Evolutionary conservation across 2,888 invertebrate genomes (phyloP).

Genomic region (Rhyacophila evoluta): DNA sequence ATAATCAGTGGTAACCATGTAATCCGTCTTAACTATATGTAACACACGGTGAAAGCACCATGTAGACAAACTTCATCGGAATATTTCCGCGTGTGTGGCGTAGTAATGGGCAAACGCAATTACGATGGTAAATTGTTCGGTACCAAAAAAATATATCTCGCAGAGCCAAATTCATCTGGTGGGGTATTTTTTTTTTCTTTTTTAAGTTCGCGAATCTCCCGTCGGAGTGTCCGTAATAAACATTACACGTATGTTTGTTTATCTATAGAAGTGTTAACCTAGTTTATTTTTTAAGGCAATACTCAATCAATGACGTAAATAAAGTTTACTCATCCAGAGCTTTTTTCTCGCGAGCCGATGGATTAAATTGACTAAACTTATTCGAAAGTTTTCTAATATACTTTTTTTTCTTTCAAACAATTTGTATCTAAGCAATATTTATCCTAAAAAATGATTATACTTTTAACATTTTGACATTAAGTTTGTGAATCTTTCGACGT

Average conservation of each 20-base stretch:
- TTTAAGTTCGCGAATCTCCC: background rate
- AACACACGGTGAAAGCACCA: no score
- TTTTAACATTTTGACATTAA: no score
- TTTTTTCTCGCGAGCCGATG: background rate
- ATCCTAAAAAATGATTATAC: no score
- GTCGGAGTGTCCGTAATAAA: background rate
- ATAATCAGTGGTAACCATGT: no score
- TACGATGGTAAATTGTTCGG: constrained; percentile 31
- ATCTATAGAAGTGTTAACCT: background rate
- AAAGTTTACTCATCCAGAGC: background rate
- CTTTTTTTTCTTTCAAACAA: no score
- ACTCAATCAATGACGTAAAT: background rate
- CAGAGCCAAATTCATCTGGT: background rate
- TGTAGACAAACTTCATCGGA: no score
- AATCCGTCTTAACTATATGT: no score
- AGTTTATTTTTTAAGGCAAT: background rate
- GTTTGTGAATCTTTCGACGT: no score
- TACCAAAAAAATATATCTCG: constrained; percentile 28
- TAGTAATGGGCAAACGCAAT: constrained; percentile 31
- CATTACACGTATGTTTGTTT: background rate
- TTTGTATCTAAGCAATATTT: no score
- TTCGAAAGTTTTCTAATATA: no score
- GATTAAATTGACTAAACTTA: no score
- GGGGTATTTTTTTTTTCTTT: background rate
- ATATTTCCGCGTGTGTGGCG: background rate